These are phyloP conservation scores for Acrocephalus kingi DNA, from an alignment of 2,113 vertebrate species.

Conservation along the genomic window DNA sequence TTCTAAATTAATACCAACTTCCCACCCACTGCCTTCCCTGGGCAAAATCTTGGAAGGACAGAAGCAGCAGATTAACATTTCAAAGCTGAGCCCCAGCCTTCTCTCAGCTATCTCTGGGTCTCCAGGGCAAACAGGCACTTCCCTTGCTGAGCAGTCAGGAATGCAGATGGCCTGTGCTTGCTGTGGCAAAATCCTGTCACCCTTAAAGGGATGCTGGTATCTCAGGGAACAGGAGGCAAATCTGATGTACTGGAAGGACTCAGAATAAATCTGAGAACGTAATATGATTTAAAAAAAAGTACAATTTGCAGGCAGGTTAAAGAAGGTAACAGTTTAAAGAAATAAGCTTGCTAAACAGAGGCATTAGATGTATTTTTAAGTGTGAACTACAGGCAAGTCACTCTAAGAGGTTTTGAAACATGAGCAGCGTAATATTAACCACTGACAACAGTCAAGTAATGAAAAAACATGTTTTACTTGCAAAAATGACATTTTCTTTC, in stretches of 20 bases:
- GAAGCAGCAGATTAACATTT: conserved; percentile 54
- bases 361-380: neutral
- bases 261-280: neutral
- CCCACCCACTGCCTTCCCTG: conserved; percentile 49
- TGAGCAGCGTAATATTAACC: neutral
- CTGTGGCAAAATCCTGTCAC: neutral
- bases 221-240: neutral
- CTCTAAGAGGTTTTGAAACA: neutral
- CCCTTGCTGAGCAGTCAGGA: conserved; percentile 23
- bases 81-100: conserved; percentile 25
- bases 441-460: neutral
- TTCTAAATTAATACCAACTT: conserved; percentile 55
- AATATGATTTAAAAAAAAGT: neutral
- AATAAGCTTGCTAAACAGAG: neutral
- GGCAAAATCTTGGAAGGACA: conserved; percentile 38
- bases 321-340: neutral
- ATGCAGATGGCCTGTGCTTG: conserved; percentile 22
- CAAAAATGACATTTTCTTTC: neutral
- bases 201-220: neutral
- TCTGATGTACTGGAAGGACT: neutral
- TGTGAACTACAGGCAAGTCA: neutral
- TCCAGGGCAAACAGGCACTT: conserved; percentile 50
- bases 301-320: neutral
- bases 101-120: neutral
- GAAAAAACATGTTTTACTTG: neutral